phyloP scores from a whole-genome alignment of 2,888 invertebrate genomes.

The Itoplectis maculator region DNA sequence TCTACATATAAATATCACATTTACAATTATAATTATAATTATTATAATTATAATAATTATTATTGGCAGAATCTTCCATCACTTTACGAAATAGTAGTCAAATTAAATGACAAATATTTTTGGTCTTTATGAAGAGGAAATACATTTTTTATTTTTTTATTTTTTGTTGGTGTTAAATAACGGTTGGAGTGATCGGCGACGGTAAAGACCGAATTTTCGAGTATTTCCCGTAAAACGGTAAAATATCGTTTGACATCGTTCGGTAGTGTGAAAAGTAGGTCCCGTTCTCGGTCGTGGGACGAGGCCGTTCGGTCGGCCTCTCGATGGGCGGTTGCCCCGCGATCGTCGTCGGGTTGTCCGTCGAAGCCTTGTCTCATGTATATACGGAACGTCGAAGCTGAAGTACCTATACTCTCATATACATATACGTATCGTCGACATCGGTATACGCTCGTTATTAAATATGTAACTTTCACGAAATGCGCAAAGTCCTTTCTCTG shows the following conservation, averaged over 20 bases:
- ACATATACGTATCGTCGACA: slow-evolving; percentile 7
- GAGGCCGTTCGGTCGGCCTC: slow-evolving; percentile 11
- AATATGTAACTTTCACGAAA: slow-evolving; percentile 64
- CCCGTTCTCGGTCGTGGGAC: slow-evolving; percentile 36
- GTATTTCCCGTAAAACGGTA: slow-evolving; percentile 25
- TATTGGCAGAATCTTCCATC: too few relatives aligned
- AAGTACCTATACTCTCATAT: slow-evolving; percentile 1
- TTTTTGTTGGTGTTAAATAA: neutral
- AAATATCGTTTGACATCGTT: slow-evolving; percentile 40
- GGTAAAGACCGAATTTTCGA: neutral
- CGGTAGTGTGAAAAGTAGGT: slow-evolving; percentile 56
- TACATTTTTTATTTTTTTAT: neutral
- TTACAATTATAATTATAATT: too few relatives aligned
- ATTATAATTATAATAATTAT: too few relatives aligned
- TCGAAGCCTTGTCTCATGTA: slow-evolving; percentile 18
- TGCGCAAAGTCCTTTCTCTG: slow-evolving; percentile 61
- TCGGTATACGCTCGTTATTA: slow-evolving; percentile 35
- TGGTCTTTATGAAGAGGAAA: too few relatives aligned
- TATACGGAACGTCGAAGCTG: slow-evolving; percentile 16
- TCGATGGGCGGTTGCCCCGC: slow-evolving; percentile 21
- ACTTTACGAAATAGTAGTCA: too few relatives aligned
- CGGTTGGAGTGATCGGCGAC: neutral
- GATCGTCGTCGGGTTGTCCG: slow-evolving; percentile 21
- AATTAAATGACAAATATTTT: too few relatives aligned
- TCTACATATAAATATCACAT: too few relatives aligned